Base-by-base conservation (phyloP, 2,113 vertebrate species). In the Verasper variegatus region DNA sequence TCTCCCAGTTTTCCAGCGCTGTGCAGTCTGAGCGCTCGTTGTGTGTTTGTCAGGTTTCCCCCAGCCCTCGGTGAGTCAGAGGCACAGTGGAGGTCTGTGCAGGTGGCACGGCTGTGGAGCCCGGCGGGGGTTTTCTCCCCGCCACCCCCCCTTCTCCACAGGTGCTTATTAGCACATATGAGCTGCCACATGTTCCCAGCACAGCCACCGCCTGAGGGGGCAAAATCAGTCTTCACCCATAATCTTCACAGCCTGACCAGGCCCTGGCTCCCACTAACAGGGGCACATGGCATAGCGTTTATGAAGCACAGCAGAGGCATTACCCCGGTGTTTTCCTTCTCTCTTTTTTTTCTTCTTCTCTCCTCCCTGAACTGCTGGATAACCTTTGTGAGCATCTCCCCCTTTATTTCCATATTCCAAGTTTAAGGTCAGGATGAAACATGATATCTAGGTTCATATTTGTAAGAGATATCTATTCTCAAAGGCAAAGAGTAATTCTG, bases 101-200 rank as follows among this genome's bases (percentile, higher is more conserved):
- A 94, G 93, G 94, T 94, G 93, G 91, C 87, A 87, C 15, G 83
- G 81, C 84, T 84, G 84, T 8, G 37, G 76, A 87, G 86, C 88
- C 93, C 88, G 72, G 84, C 90, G 85, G 90, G 89, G 88, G 37
- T 86, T 88, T 83, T 88, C 80, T 79, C 77, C 74, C 60, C 86
- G 12, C 73, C 76, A 57, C 74, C 68, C 80, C 74, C 78, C 83
- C 85, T 72, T 91, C 87, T 93, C 92, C 93, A 94, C 93, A 94
- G 94, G 94, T 94, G 92, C 92, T 94, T 94, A 95, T 95, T 95
- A 94, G 92, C 94, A 94, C 94, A 94, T 93, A 92, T 90, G 89
- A 94, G 90, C 91, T 93, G 91, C 93, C 94, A 95, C 94, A 95
- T 95, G 93, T 93, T 94, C 89, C 80, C 85, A 83, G 79, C 88